Evolutionary conservation across 2,797 vertebrate species (phyloP).

Genomic region (Eupleurogrammus muticus): DNA sequence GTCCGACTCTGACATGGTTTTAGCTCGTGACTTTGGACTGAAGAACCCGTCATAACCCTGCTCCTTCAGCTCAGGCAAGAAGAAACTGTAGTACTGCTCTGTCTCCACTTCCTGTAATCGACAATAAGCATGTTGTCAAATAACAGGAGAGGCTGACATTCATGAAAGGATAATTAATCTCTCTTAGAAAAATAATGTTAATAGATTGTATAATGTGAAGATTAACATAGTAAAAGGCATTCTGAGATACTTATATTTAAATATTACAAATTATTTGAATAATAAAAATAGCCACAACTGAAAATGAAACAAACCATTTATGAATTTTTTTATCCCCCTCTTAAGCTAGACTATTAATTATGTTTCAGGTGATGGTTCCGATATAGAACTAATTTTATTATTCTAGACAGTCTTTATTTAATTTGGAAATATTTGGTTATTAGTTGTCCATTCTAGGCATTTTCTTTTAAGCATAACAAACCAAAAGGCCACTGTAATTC

Average conservation of each 20-base stretch:
- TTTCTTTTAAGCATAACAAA: background rate
- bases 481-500: too few relatives aligned
- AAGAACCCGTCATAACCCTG: constrained; percentile 98
- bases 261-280: background rate
- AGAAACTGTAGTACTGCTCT: constrained; percentile 97
- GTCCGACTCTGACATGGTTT: constrained; percentile 98
- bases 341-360: background rate
- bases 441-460: background rate
- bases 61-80: constrained; percentile 95
- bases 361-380: background rate
- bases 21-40: constrained; percentile 97
- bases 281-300: background rate
- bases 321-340: background rate
- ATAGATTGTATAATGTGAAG: background rate
- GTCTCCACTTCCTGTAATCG: constrained; percentile 93
- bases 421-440: background rate
- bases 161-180: background rate
- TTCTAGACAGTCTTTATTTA: background rate
- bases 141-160: background rate
- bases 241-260: background rate
- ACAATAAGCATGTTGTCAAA: background rate
- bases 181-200: background rate
- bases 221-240: background rate
- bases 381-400: background rate
- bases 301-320: background rate